A percentile compares a stretch with the other conserved stretches of the same genome.
phyloP scores from a whole-genome alignment of 2,888 invertebrate species.

The Miltochrista miniata region DNA sequence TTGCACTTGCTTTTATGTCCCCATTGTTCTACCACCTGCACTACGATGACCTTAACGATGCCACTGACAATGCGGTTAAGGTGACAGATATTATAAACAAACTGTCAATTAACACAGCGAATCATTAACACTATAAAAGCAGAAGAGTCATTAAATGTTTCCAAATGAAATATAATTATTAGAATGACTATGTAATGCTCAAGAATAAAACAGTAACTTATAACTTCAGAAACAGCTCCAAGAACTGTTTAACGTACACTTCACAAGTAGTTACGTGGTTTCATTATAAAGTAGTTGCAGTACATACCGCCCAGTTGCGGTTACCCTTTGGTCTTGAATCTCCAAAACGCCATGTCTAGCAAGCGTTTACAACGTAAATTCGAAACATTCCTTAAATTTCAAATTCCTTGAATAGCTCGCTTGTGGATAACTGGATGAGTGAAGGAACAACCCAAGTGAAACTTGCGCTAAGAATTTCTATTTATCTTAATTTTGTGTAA shows the following conservation, averaged over 20 bases:
- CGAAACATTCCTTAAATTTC: slow-evolving; percentile 50
- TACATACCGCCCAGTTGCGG: slow-evolving; percentile 20
- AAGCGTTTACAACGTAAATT: slow-evolving; percentile 37
- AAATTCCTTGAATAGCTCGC: slow-evolving; percentile 45
- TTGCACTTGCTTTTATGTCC: no score
- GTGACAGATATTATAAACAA: no score
- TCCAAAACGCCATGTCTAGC: slow-evolving; percentile 29
- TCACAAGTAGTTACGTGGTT: slow-evolving; percentile 4
- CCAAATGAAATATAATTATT: no score
- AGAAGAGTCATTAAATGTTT: no score
- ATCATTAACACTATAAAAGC: no score
- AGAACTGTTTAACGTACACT: neutral
- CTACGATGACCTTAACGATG: no score
- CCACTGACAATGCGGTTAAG: no score
- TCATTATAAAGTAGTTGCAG: slow-evolving; percentile 14
- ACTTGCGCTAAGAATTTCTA: slow-evolving; percentile 43
- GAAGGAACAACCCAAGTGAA: slow-evolving; percentile 28
- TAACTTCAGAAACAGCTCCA: neutral
- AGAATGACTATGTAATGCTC: no score
- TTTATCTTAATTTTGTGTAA: slow-evolving; percentile 35
- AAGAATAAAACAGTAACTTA: neutral
- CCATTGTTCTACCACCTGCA: no score
- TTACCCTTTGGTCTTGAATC: slow-evolving; percentile 32
- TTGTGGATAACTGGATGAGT: slow-evolving; percentile 44
- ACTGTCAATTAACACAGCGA: no score